These are phyloP conservation scores for Dicerorhinus sumatrensis DNA, from an alignment of 2,113 vertebrate species.

Conservation along the genomic window DNA sequence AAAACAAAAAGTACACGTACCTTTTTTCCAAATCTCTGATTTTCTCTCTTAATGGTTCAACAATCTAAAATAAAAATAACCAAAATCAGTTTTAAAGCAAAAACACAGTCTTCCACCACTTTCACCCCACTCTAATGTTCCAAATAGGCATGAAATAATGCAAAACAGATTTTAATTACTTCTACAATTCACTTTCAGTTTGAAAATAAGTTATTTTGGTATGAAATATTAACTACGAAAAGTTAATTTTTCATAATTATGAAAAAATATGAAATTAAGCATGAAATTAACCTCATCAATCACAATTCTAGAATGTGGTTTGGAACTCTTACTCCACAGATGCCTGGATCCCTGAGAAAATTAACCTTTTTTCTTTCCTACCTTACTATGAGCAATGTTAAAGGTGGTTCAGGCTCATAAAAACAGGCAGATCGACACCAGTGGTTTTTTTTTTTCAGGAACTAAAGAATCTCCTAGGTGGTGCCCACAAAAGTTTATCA, in stretches of 20 bases:
- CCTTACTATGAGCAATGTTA: not conserved
- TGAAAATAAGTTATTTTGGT: not conserved
- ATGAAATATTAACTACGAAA: too few relatives aligned
- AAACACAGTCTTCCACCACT: not conserved
- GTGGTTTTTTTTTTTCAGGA: not conserved
- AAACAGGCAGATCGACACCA: not conserved
- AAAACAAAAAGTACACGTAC: conserved; percentile 81
- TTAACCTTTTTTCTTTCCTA: not conserved
- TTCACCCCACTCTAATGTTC: not conserved
- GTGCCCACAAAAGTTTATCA: not conserved
- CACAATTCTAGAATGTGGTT: not conserved
- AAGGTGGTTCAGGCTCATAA: not conserved
- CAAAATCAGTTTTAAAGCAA: conserved; percentile 47
- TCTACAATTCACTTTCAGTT: not conserved
- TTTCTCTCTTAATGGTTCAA: conserved; percentile 92
- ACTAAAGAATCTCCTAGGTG: not conserved
- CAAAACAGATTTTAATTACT: not conserved
- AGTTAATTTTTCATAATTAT: too few relatives aligned
- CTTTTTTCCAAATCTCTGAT: conserved; percentile 93
- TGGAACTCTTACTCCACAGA: not conserved
- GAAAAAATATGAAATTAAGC: too few relatives aligned
- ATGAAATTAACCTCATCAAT: not conserved
- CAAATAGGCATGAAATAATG: not conserved
- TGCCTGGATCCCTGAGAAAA: not conserved
- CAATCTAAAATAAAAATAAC: conserved; percentile 82